Evolutionary conservation across 2,113 vertebrate species (phyloP), one percentile per base, ranked within the genome.

Genomic region (Muntiacus muntjak): DNA sequence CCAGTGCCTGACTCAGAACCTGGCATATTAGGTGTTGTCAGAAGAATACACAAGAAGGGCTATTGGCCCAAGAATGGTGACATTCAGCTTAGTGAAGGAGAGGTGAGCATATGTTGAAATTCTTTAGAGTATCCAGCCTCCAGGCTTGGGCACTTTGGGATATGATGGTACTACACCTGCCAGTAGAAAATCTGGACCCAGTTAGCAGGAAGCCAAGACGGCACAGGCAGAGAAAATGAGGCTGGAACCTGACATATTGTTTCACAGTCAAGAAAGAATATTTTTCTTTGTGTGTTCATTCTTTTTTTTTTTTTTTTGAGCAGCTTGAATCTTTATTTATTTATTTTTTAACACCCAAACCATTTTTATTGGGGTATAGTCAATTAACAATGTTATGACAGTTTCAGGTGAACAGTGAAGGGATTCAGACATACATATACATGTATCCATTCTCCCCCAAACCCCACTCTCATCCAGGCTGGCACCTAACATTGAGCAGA

Each of bases 211-310:
- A 89, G 78, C 54, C 23, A 28, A 60, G 36, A 79, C 19, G 25
- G 14, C 45, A 94, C 15, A 87, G 36, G 45, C 43, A 94, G 52
- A 76, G 81, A 91, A 97, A 95, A 93, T 57, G 14, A 94, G 21
- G 30, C 19, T 79, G n/a, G 30, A 79, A 57, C 52, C 13, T 88
- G 40, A 62, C 50, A 55, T 45, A 64, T 82, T 94, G 62, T 83
- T 89, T 94, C 50, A 87, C 28, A n/a, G 36, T 87, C 50, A 96
- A 92, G 28, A 97, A 92, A 62, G 40, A 95, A 79, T 84, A 86
- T 58, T 96, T 92, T 85, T 54, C 67, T 58, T 62, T 91, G 17
- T 58, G 79, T 54, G 89, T 94, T 97, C 50, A 62, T 57, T 87
- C n/a, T 93, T 89, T 71, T 36, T 60, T 30, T 62, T n/a, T 89